Evolutionary conservation across 2,113 vertebrate genomes (phyloP).

Genomic region (Helogale parvula): DNA sequence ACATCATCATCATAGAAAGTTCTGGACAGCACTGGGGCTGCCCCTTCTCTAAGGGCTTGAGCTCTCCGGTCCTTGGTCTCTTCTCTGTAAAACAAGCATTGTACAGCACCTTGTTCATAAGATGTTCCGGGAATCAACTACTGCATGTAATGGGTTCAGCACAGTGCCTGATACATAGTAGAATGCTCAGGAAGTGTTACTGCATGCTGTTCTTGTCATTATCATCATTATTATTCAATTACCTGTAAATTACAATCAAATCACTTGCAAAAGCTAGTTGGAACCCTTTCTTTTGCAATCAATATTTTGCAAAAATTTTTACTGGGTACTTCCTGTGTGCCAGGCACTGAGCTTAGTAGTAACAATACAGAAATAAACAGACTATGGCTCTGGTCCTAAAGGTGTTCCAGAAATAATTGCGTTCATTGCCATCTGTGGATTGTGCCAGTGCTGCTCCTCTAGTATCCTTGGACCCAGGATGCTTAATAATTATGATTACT

Average conservation of each 20-base stretch:
- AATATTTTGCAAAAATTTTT: background rate
- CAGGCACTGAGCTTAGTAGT: background rate
- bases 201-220: background rate
- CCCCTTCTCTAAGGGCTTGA: background rate
- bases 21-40: background rate
- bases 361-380: background rate
- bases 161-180: background rate
- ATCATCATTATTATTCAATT: background rate
- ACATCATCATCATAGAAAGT: background rate
- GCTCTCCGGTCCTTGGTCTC: background rate
- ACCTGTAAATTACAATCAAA: background rate
- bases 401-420: background rate
- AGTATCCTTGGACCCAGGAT: background rate
- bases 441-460: background rate
- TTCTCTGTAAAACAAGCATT: background rate
- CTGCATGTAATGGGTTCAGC: background rate
- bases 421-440: background rate
- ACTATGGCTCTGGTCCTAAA: background rate
- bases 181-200: background rate
- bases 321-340: background rate
- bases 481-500: background rate
- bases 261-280: background rate
- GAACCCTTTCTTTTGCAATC: background rate
- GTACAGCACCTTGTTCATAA: background rate
- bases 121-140: background rate